A percentile compares a stretch with the other conserved stretches of the same genome.
phyloP scores from a whole-genome alignment of 2,888 invertebrate genomes.

The Ypsolopha sequella region DNA sequence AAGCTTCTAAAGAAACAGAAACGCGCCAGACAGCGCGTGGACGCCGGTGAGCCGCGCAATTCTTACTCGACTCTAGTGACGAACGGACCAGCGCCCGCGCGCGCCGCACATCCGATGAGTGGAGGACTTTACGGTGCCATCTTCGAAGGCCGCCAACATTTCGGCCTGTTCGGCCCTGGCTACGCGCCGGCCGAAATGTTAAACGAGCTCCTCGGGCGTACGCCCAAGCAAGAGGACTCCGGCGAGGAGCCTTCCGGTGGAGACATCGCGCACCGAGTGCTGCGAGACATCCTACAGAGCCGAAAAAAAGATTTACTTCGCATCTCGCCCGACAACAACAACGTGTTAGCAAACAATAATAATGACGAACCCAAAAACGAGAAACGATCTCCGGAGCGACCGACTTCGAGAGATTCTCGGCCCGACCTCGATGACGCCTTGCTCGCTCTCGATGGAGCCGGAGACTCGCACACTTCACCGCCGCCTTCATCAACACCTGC shows the following conservation, averaged over 20 bases:
- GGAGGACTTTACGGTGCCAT: constrained; percentile 90
- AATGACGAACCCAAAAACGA: constrained; percentile 67
- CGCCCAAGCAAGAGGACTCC: constrained; percentile 77
- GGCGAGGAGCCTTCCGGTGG: constrained; percentile 64
- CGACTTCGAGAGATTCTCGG: constrained; percentile 74
- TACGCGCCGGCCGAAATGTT: constrained; percentile 93
- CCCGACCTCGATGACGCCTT: constrained; percentile 73
- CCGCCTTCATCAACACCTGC: constrained; percentile 68
- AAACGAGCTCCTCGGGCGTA: constrained; percentile 88
- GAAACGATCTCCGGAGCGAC: constrained; percentile 71
- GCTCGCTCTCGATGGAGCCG: constrained; percentile 70
- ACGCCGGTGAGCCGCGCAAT: constrained; percentile 96
- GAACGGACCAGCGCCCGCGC: constrained; percentile 68
- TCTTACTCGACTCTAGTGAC: constrained; percentile 79
- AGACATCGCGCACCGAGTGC: constrained; percentile 84
- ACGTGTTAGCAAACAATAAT: constrained; percentile 68
- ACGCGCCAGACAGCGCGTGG: constrained; percentile 95
- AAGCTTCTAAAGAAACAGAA: constrained; percentile 93
- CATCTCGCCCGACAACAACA: constrained; percentile 71
- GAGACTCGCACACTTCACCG: constrained; percentile 59
- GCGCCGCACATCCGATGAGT: constrained; percentile 82
- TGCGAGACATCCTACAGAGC: constrained; percentile 91
- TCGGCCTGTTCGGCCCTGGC: constrained; percentile 87
- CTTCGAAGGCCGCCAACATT: constrained; percentile 84
- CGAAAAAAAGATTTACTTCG: constrained; percentile 86